Evolutionary conservation across 2,888 invertebrate species (phyloP).

Genomic region (Macaria liturata): DNA sequence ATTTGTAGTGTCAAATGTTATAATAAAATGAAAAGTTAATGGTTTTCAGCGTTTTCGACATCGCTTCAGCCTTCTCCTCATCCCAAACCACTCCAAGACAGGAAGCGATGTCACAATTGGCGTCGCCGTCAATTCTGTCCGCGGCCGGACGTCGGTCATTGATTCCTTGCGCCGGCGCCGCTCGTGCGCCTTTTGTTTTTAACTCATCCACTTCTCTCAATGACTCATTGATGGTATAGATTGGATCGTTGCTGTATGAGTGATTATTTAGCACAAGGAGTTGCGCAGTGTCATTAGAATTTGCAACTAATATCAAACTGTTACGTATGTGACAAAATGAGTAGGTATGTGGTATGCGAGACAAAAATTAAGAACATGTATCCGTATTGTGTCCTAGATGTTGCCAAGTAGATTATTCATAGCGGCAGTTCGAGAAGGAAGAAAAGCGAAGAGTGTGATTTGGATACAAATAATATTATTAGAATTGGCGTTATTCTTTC

Average conservation of each 20-base stretch:
- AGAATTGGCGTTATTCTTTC: too few relatives aligned
- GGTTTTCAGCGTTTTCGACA: not conserved
- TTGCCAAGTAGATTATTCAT: too few relatives aligned
- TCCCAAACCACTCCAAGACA: constrained; percentile 45
- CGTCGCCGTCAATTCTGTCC: constrained; percentile 74
- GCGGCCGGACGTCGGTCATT: constrained; percentile 78
- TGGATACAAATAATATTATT: too few relatives aligned
- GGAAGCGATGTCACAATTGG: constrained; percentile 78
- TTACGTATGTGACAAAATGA: too few relatives aligned
- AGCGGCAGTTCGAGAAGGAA: too few relatives aligned
- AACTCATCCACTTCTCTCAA: constrained; percentile 23
- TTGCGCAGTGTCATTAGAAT: not conserved
- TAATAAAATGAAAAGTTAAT: too few relatives aligned
- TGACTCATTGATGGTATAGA: constrained; percentile 29
- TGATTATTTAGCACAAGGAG: not conserved
- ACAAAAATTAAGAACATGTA: too few relatives aligned
- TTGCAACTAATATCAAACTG: too few relatives aligned
- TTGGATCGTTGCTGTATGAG: constrained; percentile 5
- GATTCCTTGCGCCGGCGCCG: constrained; percentile 75
- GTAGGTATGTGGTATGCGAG: too few relatives aligned
- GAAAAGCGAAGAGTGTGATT: too few relatives aligned
- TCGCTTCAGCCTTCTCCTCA: constrained; percentile 41
- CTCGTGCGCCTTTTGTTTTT: constrained; percentile 59
- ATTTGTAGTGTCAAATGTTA: too few relatives aligned
- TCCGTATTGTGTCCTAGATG: too few relatives aligned